A percentile compares a stretch with the other conserved stretches of the same genome.
Evolutionary conservation across 2,113 vertebrate species (phyloP).

Genomic region (Scophthalmus maximus): DNA sequence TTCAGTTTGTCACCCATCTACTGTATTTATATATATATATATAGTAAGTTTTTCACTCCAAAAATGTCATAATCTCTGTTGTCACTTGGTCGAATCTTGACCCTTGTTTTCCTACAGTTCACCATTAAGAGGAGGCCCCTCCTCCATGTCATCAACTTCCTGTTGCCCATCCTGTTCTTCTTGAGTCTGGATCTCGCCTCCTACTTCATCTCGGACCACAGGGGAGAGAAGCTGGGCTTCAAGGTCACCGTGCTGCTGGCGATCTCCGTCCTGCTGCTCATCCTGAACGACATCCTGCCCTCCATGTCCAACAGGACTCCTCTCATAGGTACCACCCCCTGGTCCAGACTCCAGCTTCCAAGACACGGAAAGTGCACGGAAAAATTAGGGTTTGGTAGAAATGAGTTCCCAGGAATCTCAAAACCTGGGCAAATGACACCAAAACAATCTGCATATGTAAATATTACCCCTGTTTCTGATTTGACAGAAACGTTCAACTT

Average conservation of each 20-base stretch:
- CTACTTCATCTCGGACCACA: conserved; percentile 80
- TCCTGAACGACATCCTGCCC: conserved; percentile 80
- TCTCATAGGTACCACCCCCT: conserved; percentile 77
- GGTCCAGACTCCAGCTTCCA: background rate
- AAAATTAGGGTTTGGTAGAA: too few relatives aligned
- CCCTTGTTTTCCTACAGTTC: conserved; percentile 69
- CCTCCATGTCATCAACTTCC: conserved; percentile 84
- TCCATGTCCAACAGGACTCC: conserved; percentile 78
- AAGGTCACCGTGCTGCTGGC: conserved; percentile 80
- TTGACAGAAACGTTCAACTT: background rate
- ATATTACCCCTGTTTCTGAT: background rate
- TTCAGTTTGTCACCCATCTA: too few relatives aligned
- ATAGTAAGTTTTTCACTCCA: too few relatives aligned
- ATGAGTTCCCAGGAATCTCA: too few relatives aligned
- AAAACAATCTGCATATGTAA: background rate
- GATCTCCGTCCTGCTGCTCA: conserved; percentile 81
- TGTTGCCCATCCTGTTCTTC: conserved; percentile 84
- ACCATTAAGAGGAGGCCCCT: conserved; percentile 80
- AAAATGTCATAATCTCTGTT: background rate
- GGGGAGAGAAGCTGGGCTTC: conserved; percentile 83
- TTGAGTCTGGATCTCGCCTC: conserved; percentile 84
- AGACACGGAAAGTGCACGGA: too few relatives aligned
- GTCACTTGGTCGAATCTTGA: too few relatives aligned
- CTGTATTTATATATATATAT: too few relatives aligned
- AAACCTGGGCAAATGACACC: too few relatives aligned